phyloP scores from a whole-genome alignment of 2,113 vertebrate species.

The Lycocorax pyrrhopterus region DNA sequence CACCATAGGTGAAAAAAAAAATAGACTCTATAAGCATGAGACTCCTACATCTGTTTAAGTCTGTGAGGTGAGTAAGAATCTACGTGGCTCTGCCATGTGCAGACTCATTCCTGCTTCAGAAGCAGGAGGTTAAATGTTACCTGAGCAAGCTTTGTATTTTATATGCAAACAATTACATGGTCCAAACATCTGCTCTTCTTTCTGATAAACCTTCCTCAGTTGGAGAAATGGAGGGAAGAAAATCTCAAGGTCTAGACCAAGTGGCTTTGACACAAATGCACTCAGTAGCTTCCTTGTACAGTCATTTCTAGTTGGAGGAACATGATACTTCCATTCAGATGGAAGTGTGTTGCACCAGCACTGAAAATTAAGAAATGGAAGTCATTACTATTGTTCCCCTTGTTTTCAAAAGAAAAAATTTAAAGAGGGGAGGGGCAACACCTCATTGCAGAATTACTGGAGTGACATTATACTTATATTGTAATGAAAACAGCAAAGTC shows the following conservation, averaged over 20 bases:
- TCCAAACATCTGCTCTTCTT: background rate
- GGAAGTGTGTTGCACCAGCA: background rate
- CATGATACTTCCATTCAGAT: background rate
- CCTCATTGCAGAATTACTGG: background rate
- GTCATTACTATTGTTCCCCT: background rate
- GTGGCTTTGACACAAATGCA: background rate
- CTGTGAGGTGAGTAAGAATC: background rate
- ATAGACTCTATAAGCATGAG: background rate
- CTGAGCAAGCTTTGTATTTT: background rate
- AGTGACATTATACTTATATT: background rate
- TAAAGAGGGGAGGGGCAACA: background rate
- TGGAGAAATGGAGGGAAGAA: background rate
- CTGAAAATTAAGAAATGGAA: background rate
- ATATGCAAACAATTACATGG: background rate
- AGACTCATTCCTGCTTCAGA: background rate
- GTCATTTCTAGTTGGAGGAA: background rate
- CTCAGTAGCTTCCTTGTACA: background rate
- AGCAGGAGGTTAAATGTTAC: background rate
- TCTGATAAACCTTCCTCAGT: background rate
- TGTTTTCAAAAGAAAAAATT: background rate
- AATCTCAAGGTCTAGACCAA: background rate
- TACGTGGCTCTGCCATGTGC: rapidly evolving
- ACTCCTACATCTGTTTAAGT: background rate
- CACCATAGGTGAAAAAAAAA: background rate
- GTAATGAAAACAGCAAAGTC: background rate